Conservation (phyloP, 2,888 invertebrate genomes). For the Scaptomyza cyrtandrae region DNA sequence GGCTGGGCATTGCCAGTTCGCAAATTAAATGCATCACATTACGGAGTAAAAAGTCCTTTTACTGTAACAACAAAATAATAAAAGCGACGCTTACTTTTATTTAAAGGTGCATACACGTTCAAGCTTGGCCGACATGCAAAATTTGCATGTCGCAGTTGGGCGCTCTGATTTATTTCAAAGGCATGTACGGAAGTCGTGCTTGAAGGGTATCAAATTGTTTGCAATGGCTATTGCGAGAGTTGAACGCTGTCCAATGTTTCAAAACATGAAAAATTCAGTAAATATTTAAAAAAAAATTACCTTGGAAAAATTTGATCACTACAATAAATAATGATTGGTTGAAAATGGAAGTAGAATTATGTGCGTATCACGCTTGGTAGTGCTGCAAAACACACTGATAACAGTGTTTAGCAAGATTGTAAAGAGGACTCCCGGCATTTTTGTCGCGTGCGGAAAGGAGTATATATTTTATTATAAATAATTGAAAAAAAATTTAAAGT, state of each 20-base stretch:
- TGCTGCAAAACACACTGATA: slow-evolving; percentile 18
- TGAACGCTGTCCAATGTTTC: not conserved
- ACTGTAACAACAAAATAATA: slow-evolving; percentile 64
- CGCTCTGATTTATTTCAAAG: not conserved
- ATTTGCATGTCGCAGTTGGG: slow-evolving; percentile 12
- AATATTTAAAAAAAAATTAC: no score
- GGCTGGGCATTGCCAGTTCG: slow-evolving; percentile 39
- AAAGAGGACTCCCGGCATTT: slow-evolving; percentile 63
- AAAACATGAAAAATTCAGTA: not conserved
- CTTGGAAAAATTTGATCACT: not conserved
- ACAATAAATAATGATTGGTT: not conserved
- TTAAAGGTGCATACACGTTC: slow-evolving; percentile 36
- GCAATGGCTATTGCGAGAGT: not conserved
- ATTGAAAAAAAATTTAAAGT: no score
- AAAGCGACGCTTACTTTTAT: slow-evolving; percentile 61
- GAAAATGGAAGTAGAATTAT: not conserved
- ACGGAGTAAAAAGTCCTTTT: slow-evolving; percentile 40
- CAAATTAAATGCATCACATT: slow-evolving; percentile 40
- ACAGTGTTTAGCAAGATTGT: slow-evolving; percentile 30
- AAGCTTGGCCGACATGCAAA: not conserved
- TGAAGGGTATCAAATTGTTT: not conserved
- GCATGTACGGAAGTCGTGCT: slow-evolving; percentile 1
- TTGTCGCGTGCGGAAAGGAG: slow-evolving; percentile 42
- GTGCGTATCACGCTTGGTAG: slow-evolving; percentile 12
- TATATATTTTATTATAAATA: slow-evolving; percentile 1